Evolutionary conservation across 1,140 invertebrate genomes (phyloP), one percentile per base, ranked within the genome.

Genomic region (Pteromalus puparum): DNA sequence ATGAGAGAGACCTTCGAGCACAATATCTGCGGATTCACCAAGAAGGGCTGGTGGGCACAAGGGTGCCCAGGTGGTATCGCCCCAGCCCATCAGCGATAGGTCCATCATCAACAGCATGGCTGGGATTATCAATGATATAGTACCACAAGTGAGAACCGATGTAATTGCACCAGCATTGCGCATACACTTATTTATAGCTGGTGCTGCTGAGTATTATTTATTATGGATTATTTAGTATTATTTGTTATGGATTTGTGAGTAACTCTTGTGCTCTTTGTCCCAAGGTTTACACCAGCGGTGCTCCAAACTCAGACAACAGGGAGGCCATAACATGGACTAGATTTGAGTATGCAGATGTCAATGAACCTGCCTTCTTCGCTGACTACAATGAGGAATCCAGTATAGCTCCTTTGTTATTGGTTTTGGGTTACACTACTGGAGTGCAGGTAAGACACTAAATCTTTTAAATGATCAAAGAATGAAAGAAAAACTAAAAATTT

Each of bases 41-140:
- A 94, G 95, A 90, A 94, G 95, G 90, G n/a, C 80, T 18, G 78
- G 79, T 13, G 94, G 95, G 85, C 93, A 94, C 79, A 94, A 94
- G 86, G 95, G 95, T 87, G 96, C 96, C 80, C 95, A 95, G 89
- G 94, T 96, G 81, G 96, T 98, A 85, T 95, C 97, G 86, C 97
- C 98, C 21, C 97, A 98, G 91, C 96, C 97, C 83, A 97, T 98
- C 67, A 97, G 96, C 90, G 98, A 99, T 93, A 97, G 97, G 88
- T 97, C 97, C 53, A 96, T 99, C 86, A 96, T 99, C 89, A 98
- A 99, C 90, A 98, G 97, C 90, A 98, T 99, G 46, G 97, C 98
- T 85, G 98, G 98, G 28, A 98, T 99, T 90, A 98, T 99, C 88
- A 98, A 98, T 92, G 98, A 99, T 92, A 98, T 99, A 85, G 97